Evolutionary conservation across 1,140 invertebrate genomes (phyloP), one percentile per base, ranked within the genome.

Genomic region (Pseudomyrmex dendroicus): DNA sequence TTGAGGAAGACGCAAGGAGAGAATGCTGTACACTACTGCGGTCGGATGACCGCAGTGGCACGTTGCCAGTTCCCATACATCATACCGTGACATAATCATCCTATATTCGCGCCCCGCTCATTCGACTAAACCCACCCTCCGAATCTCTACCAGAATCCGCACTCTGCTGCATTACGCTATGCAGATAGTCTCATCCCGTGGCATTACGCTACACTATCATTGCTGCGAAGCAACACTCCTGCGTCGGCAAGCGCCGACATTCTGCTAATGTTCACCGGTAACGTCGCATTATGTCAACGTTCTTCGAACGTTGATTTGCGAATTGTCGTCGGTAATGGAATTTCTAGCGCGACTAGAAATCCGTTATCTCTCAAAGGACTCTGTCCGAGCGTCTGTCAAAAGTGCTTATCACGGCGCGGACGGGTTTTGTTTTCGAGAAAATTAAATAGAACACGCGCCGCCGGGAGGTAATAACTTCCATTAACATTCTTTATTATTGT

Each of bases 71-170:
- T 78, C 84, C 59, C 90, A 89, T 91, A 86, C 84, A 91, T 91
- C 91, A 92, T 86, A 83, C 72, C 84, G 84, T 88, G 91, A 91
- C 89, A 91, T 92, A 92, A 92, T 91, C 89, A 89, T 88, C 89
- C 89, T 88, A 85, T 86, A 90, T 91, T 92, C 87, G 82, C 87
- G 86, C 86, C 86, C 86, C 84, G 86, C 86, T 89, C 87, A 83
- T 91, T 87, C 83, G 77, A 86, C 80, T 88, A 89, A 35, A 35
- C 86, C 84, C 88, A 86, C 85, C 80, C 85, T 83, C 73, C 80
- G 57, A 50, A 66, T 59, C 64, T 59, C 64, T 67, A 50, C 57
- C 73, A 50, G 59, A 82, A 22, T 72, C 68, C 73, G 73, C 35
- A 80, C 82, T 84, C 89, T 88, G 84, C 86, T 85, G 91, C 89